phyloP scores from a whole-genome alignment of 2,888 invertebrate species.

The Anthophora plumipes region DNA sequence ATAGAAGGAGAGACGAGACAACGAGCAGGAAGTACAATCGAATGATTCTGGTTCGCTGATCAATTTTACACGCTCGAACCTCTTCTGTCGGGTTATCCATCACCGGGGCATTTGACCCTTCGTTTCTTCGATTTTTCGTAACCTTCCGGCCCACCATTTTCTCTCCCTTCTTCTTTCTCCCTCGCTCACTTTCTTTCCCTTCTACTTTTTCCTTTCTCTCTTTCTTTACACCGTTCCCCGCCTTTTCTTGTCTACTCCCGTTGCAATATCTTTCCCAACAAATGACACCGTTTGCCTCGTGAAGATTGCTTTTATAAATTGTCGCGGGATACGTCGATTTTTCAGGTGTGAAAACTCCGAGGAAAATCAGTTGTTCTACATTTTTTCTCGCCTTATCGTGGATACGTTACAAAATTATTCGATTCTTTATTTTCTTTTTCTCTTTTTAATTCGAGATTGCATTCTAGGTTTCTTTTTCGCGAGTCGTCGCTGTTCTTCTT shows the following conservation, averaged over 20 bases:
- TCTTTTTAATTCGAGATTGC: too few relatives aligned
- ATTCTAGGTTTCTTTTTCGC: too few relatives aligned
- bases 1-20: conserved; percentile 46
- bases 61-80: conserved; percentile 76
- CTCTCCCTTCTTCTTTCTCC: conserved; percentile 41
- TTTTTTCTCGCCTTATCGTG: too few relatives aligned
- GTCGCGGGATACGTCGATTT: conserved; percentile 33
- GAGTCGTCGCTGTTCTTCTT: too few relatives aligned
- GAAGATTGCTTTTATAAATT: conserved; percentile 59
- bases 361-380: too few relatives aligned
- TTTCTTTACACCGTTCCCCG: conserved; percentile 10
- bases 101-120: conserved; percentile 70
- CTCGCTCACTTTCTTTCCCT: conserved; percentile 8
- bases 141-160: conserved; percentile 48
- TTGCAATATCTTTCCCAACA: not conserved
- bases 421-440: too few relatives aligned
- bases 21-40: conserved; percentile 69
- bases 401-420: too few relatives aligned
- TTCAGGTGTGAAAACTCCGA: too few relatives aligned
- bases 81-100: conserved; percentile 74
- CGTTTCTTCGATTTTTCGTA: conserved; percentile 66
- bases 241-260: conserved; percentile 29
- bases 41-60: conserved; percentile 77
- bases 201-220: not conserved
- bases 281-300: conserved; percentile 1